Percentiles rank a stretch among this genome's conserved stretches.
Conservation (phyloP, 2,113 vertebrate species). For the Corapipo altera region DNA sequence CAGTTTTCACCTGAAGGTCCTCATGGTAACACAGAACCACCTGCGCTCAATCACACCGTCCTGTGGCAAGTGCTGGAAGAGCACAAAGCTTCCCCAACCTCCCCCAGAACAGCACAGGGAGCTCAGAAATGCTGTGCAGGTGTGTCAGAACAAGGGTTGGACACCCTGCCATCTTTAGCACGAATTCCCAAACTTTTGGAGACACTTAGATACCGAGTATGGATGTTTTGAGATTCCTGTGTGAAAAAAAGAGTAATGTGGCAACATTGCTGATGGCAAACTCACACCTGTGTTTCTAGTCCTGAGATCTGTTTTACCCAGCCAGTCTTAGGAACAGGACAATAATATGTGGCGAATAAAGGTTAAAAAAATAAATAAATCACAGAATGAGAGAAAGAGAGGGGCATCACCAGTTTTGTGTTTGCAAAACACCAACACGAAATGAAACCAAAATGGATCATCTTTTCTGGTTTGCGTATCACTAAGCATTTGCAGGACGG, state of each 20-base stretch:
- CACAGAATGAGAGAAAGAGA: not conserved
- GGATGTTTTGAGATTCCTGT: not conserved
- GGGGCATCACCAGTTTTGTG: not conserved
- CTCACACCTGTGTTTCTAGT: fast-evolving
- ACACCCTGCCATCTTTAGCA: fast-evolving
- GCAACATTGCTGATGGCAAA: not conserved
- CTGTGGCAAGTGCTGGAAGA: not conserved
- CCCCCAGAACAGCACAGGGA: not conserved
- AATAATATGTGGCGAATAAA: not conserved
- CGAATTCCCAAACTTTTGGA: not conserved
- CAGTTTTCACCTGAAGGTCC: not conserved
- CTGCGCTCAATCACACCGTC: fast-evolving
- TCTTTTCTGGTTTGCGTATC: not conserved
- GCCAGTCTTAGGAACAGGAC: not conserved
- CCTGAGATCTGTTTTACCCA: not conserved
- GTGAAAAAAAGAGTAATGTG: not conserved
- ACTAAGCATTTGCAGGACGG: not conserved
- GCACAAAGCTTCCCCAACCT: not conserved
- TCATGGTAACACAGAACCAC: not conserved
- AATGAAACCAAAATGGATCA: not conserved
- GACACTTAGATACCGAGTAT: fast-evolving
- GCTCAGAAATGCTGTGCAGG: not conserved
- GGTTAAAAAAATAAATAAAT: not conserved
- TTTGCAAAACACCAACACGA: not conserved
- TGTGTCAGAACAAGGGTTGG: not conserved